Evolutionary conservation across 2,113 vertebrate genomes (phyloP).

Genomic region (Anolis carolinensis): DNA sequence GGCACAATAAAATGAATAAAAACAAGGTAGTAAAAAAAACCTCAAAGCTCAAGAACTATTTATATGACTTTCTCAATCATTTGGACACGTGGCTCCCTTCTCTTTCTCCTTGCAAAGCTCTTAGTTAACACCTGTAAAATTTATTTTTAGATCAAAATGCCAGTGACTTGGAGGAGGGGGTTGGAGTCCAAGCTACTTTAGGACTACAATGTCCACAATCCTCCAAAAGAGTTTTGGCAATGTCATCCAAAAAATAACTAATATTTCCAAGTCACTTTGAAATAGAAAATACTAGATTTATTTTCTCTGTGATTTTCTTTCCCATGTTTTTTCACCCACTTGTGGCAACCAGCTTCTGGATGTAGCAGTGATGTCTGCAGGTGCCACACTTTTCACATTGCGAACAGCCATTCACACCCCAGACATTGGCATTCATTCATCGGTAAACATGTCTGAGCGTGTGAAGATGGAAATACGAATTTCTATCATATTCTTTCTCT

Average conservation of each 20-base stretch:
- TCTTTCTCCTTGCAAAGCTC: background rate
- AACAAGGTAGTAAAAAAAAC: too few species aligned
- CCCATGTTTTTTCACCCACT: constrained; percentile 6
- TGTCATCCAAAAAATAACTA: too few species aligned
- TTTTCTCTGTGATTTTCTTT: background rate
- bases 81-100: background rate
- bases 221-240: too few species aligned
- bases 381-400: background rate
- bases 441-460: constrained; percentile 35
- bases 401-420: constrained; percentile 33
- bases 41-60: too few species aligned
- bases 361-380: constrained; percentile 24
- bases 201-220: too few species aligned
- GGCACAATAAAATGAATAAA: background rate
- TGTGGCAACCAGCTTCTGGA: constrained; percentile 36
- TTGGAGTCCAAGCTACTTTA: too few species aligned
- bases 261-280: too few species aligned
- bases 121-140: background rate
- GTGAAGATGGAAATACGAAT: constrained; percentile 43
- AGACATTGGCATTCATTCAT: constrained; percentile 32
- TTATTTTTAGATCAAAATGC: background rate
- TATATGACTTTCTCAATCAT: too few species aligned
- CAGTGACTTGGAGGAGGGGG: too few species aligned
- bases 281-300: background rate
- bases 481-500: constrained; percentile 25